Base-by-base conservation (phyloP, 2,888 invertebrate species). In the Xestia ashworthii region DNA sequence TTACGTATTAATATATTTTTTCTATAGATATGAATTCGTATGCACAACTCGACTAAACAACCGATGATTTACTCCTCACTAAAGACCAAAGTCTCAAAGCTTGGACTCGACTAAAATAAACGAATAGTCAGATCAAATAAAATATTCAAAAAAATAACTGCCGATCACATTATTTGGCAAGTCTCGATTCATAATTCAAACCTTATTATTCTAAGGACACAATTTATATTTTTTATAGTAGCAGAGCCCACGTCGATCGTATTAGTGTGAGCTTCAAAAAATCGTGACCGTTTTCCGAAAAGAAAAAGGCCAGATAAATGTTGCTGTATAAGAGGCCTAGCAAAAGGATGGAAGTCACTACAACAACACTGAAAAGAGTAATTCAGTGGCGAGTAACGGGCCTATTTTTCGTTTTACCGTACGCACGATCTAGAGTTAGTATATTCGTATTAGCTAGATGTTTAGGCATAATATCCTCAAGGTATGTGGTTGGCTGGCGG, bases 401-500 rank as follows among this genome's bases (percentile, higher is more conserved):
- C 81, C 78, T 80, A 60, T 58, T 70, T 66, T 25, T 41, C 50
- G 32, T 55, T 62, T 25, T 44, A 60, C 14, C 41, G 71, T 71
- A 73, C 53, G 62, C 65, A 46, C 38, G 62, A 44, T 58, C 50
- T 19, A 25, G 78, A 72, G 65, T 74, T 69, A 74, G 48, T 68
- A 32, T 68, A 44, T 78, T 78, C 68, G 76, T 71, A 77, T 68
- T 81, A 53, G 73, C 64, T 84, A 73, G n/a, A 58, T 73, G 22
- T 70, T 62, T 65, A 74, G 82, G 62, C 12, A 73, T 82, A 81
- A 85, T 90, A 89, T 90, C 87, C 93, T 96, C 96, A 96, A 95
- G 95, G 95, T 94, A 96, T 94, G 93, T 95, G 85, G 86, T 88
- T 87, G 89, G 89, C 91, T 89, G 91, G 84, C 67, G 85, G 83